Conservation (phyloP, 2,113 vertebrate genomes). For the Prietella phreatophila region DNA sequence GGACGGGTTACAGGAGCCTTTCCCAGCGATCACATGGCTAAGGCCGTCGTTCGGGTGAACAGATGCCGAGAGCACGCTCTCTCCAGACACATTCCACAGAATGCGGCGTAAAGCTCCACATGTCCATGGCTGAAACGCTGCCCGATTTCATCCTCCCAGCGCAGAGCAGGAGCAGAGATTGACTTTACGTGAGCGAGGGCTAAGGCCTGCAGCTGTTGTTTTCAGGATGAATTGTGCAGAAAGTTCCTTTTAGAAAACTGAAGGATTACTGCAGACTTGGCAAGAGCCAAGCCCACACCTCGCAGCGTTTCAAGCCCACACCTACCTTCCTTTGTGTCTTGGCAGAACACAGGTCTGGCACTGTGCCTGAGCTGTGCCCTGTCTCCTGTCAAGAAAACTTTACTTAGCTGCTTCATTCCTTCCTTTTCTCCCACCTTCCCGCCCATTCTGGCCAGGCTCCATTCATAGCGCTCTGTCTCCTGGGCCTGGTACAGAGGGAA, state of each 20-base stretch:
- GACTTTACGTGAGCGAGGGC: neutral
- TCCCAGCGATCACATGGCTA: constrained; percentile 17
- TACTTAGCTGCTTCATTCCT: neutral
- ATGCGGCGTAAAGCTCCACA: neutral
- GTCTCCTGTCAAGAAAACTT: constrained; percentile 35
- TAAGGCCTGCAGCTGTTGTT: constrained; percentile 16
- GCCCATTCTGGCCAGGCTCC: neutral
- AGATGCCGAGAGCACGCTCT: constrained; percentile 3
- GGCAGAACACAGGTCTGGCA: constrained; percentile 36
- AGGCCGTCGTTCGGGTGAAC: constrained; percentile 5
- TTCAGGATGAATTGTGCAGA: neutral
- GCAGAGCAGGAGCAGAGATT: neutral
- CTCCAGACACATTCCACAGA: neutral
- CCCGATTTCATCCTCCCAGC: neutral
- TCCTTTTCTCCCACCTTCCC: neutral
- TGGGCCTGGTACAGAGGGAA: constrained; percentile 30
- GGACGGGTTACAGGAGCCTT: constrained; percentile 42
- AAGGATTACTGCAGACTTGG: constrained; percentile 19
- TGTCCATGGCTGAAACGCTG: neutral
- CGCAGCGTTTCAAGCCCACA: neutral
- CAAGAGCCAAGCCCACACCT: neutral
- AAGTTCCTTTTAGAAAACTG: constrained; percentile 11
- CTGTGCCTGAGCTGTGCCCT: constrained; percentile 27
- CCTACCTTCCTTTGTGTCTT: constrained; percentile 16
- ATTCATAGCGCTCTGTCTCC: constrained; percentile 49